Conservation (phyloP, 2,797 vertebrate genomes). For the Phrynocephalus forsythii region DNA sequence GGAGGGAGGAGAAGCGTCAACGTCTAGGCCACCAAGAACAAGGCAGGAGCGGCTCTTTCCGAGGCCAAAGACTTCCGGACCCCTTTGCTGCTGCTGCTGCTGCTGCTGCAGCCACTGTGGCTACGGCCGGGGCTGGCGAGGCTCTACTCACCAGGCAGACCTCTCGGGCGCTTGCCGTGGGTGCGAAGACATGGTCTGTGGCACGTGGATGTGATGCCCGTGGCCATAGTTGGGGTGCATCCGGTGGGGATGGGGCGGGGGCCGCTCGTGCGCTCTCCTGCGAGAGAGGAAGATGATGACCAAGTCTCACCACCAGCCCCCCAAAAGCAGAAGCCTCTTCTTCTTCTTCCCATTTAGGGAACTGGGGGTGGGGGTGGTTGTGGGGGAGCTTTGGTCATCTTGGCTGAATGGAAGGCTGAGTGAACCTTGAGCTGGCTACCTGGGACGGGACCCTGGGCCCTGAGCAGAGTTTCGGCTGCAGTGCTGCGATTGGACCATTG, state of each 20-base stretch:
- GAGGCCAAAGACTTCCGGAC: no score
- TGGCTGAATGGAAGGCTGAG: no score
- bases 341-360: no score
- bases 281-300: slow-evolving; percentile 38
- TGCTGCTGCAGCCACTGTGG: no score
- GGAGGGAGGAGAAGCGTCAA: no score
- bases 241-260: slow-evolving; percentile 96
- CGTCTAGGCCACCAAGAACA: no score
- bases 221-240: slow-evolving; percentile 99
- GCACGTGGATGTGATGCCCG: slow-evolving; percentile 98
- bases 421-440: no score
- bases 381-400: no score
- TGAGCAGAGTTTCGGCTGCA: no score
- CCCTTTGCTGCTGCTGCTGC: neutral
- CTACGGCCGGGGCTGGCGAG: neutral
- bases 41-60: neutral
- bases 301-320: neutral
- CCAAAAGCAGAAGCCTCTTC: neutral
- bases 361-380: no score
- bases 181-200: slow-evolving; percentile 99
- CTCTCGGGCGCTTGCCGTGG: slow-evolving; percentile 95
- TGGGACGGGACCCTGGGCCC: no score
- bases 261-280: slow-evolving; percentile 96
- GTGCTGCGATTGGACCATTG: no score
- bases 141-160: slow-evolving; percentile 91